Evolutionary conservation across 2,888 invertebrate species (phyloP), one percentile per base, ranked within the genome.

Genomic region (Saturnia pavonia): DNA sequence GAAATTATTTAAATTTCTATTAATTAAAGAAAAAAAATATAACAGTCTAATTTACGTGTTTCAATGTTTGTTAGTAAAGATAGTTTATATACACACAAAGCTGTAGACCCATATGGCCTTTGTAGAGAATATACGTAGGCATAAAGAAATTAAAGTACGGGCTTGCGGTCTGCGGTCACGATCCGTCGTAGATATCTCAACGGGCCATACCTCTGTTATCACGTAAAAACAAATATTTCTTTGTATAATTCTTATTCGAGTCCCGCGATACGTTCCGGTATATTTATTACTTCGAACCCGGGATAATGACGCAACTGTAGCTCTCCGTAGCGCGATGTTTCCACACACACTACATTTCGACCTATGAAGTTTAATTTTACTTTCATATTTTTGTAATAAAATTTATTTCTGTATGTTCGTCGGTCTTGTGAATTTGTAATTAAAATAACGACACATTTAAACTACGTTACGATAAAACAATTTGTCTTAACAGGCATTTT

Each of bases 231-330:
- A 34, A 51, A 68, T 74, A 72, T 77, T 75, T 75, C 74, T 77
- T 75, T 71, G 72, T 73, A 43, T 72, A 68, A 71, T 72, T 71
- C 72, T 74, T 75, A 77, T 74, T 74, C 74, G 72, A 60, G 25
- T 60, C 25, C 25, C 12, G 25, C 57, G 71, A 74, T 74, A 68
- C 71, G 68, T 69, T 48, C 72, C 71, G 51, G 51, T 70, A 54
- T 71, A 77, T 75, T 74, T 77, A 75, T 75, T 74, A 74, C 65
- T n/a, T 25, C 40, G 40, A 25, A 34, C 25, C 16, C 63, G 63
- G 34, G n/a, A 65, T 40, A 65, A 19, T 65, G 65, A 65, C 34
- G 65, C n/a, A 40, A 65, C 40, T 16, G 6, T 16, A 34, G 54
- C 57, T 60, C 57, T 60, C 14, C 25, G 57, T 60, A 27, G 25